phyloP scores from a whole-genome alignment of 2,888 invertebrate genomes.

The Cerastoderma edule region DNA sequence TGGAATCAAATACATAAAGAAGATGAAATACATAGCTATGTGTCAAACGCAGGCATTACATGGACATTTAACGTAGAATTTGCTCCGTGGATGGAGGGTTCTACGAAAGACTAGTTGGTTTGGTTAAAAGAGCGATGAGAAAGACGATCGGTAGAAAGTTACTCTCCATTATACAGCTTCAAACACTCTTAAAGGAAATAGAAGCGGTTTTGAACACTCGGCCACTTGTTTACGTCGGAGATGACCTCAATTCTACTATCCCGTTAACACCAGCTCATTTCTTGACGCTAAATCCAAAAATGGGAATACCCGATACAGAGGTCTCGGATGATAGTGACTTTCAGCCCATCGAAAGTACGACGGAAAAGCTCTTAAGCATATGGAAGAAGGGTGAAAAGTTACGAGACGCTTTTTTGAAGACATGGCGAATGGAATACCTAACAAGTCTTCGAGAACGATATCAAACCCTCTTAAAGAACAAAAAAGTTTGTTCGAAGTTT shows the following conservation, averaged over 20 bases:
- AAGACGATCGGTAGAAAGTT: constrained; percentile 35
- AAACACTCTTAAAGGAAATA: constrained; percentile 42
- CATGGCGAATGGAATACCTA: constrained; percentile 49
- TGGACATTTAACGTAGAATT: constrained; percentile 40
- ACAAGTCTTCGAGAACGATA: constrained; percentile 38
- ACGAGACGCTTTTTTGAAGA: constrained; percentile 41
- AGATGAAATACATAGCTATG: constrained; percentile 31
- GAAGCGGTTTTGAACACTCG: constrained; percentile 38
- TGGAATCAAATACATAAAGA: constrained; percentile 15
- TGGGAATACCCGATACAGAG: constrained; percentile 27
- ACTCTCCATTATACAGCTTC: constrained; percentile 26
- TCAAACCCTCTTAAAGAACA: constrained; percentile 26
- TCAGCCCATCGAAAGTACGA: constrained; percentile 13
- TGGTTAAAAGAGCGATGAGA: constrained; percentile 40
- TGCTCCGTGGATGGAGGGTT: constrained; percentile 49
- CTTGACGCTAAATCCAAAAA: constrained; percentile 32
- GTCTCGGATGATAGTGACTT: constrained; percentile 27
- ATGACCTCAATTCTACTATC: constrained; percentile 41
- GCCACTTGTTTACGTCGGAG: constrained; percentile 43
- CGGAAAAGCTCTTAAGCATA: constrained; percentile 13
- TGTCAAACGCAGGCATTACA: constrained; percentile 24
- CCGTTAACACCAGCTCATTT: constrained; percentile 39
- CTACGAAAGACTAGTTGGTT: constrained; percentile 42
- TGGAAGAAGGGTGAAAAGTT: constrained; percentile 46
- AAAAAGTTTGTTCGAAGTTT: constrained; percentile 23